phyloP scores from a whole-genome alignment of 2,797 vertebrate genomes.

The Tarsius wallacei region DNA sequence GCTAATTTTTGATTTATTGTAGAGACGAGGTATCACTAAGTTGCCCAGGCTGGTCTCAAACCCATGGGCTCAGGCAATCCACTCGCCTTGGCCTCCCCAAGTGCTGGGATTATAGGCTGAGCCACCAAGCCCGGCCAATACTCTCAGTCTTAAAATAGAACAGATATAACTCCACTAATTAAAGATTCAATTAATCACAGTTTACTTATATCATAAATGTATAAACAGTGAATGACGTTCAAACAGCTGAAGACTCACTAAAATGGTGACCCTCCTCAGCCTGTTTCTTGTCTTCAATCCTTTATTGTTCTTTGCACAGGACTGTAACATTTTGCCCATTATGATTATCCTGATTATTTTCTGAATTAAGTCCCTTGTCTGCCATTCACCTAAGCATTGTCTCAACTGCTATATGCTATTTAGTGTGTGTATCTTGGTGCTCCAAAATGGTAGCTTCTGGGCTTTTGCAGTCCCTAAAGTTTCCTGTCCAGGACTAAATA shows the following conservation, averaged over 20 bases:
- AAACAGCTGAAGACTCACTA: background rate
- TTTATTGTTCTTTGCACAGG: background rate
- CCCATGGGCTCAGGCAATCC: too few species aligned
- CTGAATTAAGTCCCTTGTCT: constrained; percentile 35
- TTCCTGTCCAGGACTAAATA: constrained; percentile 39
- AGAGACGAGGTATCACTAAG: too few species aligned
- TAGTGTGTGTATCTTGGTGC: background rate
- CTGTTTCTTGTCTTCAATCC: background rate
- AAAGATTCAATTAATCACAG: background rate
- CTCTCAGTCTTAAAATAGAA: constrained; percentile 22
- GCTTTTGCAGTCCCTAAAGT: constrained; percentile 20
- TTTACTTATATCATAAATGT: background rate
- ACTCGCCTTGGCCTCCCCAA: too few species aligned
- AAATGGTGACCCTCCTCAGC: background rate
- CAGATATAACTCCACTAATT: constrained; percentile 30
- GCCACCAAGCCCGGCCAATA: background rate
- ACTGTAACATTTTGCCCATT: background rate
- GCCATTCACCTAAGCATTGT: background rate
- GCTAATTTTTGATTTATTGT: too few species aligned
- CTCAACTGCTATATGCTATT: background rate
- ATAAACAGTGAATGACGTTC: background rate
- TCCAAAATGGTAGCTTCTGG: background rate
- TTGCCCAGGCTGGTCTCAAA: too few species aligned
- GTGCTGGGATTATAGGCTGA: too few species aligned
- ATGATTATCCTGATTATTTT: background rate